Evolutionary conservation across 2,888 invertebrate species (phyloP), one percentile per base, ranked within the genome.

Genomic region (Pseudeuparius sepicola): DNA sequence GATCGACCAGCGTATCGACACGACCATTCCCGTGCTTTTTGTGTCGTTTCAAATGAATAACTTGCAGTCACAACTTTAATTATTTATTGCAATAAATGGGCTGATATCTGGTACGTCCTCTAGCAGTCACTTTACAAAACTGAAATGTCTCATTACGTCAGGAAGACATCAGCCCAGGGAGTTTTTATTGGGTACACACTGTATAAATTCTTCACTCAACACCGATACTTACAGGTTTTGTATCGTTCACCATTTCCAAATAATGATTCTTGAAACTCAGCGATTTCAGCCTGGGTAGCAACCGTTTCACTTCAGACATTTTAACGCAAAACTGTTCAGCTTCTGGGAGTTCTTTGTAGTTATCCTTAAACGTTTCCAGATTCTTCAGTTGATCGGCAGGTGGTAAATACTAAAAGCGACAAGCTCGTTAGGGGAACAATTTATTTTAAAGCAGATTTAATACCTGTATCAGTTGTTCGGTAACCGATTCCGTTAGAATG

Each of bases 281-380:
- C 37, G 92, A 90, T 52, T 88, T 80, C 34, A 97, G 62, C 17
- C 96, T 68, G 0, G 94, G 88, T 37, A 78, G 67, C 5, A 97
- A 66, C 5, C 92, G 70, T 62, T 92, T 93, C 10, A 97, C 78
- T 53, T 87, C 83, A 0, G 89, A 82, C 51, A 96, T 79, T 15
- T 85, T 85, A 1, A 92, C 81, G 31, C 87, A 86, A 63, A 97
- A 97, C 60, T 89, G 90, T 58, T 98, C 98, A 0, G 96, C 90
- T 47, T 92, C 93, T 0, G 86, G 84, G 40, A 93, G 61, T 7
- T 89, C 84, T 31, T 79, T 73, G 53, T 83, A 84, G 11, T 75
- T 70, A 39, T 78, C 76, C 53, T 86, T 83, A 42, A 84, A 70
- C 41, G 84, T 81, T 15, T 86, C 77, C 5, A 98, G 62, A 49